Percentiles rank a stretch among this genome's conserved stretches.
Evolutionary conservation across 2,113 vertebrate species (phyloP).

Genomic region (Ceyx melanurus): DNA sequence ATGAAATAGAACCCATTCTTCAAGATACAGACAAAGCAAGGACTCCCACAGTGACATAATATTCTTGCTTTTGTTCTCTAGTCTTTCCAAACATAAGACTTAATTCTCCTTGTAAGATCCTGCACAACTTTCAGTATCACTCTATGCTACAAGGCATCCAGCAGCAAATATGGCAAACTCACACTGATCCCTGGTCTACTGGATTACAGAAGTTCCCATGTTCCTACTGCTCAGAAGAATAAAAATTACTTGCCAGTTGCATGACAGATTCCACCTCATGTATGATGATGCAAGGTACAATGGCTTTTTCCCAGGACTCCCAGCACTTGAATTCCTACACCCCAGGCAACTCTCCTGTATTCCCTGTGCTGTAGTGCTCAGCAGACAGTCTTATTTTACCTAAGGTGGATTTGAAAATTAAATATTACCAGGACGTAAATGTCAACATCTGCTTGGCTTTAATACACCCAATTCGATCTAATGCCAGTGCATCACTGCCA

Average conservation of each 20-base stretch:
- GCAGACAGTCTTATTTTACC: not conserved
- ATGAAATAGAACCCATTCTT: not conserved
- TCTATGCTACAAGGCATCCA: not conserved
- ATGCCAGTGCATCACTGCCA: not conserved
- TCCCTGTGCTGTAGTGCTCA: too few relatives aligned
- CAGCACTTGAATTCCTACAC: not conserved
- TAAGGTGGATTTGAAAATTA: not conserved
- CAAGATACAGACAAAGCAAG: not conserved
- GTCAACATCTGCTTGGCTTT: not conserved
- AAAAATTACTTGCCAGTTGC: not conserved
- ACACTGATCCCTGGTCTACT: not conserved
- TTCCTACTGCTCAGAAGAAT: not conserved
- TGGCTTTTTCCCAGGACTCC: not conserved
- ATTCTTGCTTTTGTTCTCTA: not conserved
- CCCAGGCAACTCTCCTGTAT: not conserved
- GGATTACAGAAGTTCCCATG: not conserved
- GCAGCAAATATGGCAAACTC: not conserved
- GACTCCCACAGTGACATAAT: not conserved
- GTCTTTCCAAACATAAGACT: not conserved
- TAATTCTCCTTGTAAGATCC: not conserved
- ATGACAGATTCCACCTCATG: not conserved
- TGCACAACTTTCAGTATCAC: not conserved
- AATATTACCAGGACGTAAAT: accelerated
- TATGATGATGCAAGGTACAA: not conserved
- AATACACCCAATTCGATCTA: not conserved